These are phyloP conservation scores for Scotopteryx bipunctaria DNA, from an alignment of 2,888 invertebrate genomes.

Conservation along the genomic window DNA sequence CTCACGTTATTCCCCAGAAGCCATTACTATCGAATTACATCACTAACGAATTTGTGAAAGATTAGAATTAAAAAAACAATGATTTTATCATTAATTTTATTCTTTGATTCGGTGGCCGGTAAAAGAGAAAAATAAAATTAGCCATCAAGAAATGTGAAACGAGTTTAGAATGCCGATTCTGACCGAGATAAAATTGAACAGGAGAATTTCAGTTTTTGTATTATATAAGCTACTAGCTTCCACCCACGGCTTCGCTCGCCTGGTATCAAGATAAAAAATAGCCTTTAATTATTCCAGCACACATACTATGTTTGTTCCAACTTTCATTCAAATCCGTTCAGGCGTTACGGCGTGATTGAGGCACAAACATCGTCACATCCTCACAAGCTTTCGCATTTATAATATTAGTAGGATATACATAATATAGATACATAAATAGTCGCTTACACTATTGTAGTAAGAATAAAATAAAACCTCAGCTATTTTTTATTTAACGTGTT, in stretches of 20 bases:
- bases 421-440: no score
- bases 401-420: no score
- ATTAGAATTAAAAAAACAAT: constrained; percentile 17
- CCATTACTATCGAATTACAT: neutral
- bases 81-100: constrained; percentile 16
- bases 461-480: no score
- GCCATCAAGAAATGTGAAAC: constrained; percentile 11
- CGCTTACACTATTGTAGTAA: no score
- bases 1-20: neutral
- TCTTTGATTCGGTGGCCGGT: constrained; percentile 17
- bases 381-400: no score
- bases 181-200: constrained; percentile 6
- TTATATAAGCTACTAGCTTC: no score
- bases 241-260: neutral
- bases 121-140: constrained; percentile 20
- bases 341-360: no score
- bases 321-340: no score
- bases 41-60: constrained; percentile 4
- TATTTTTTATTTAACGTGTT: no score
- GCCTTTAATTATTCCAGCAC: neutral
- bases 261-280: neutral
- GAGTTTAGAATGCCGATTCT: constrained; percentile 11
- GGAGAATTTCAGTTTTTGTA: constrained; percentile 1
- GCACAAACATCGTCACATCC: no score
- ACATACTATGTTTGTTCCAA: no score